These are phyloP conservation scores for Amblyjoppa fuscipennis DNA, from an alignment of 2,888 invertebrate genomes.

Conservation along the genomic window DNA sequence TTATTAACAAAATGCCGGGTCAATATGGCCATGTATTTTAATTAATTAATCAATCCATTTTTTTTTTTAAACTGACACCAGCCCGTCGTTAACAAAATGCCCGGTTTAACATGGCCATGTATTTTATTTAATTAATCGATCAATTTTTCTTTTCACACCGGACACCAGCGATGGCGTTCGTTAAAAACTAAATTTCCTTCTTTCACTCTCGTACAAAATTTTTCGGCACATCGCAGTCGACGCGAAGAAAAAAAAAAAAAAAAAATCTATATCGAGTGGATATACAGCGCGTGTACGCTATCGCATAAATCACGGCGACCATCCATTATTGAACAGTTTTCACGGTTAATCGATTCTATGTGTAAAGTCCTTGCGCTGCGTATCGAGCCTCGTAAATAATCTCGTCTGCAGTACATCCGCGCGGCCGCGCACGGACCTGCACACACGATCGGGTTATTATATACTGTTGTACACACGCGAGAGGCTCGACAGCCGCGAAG, in stretches of 20 bases:
- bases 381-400: constrained; percentile 68
- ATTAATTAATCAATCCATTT: no score
- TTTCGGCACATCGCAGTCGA: not conserved
- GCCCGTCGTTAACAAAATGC: no score
- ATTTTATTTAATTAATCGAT: no score
- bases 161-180: no score
- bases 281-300: not conserved
- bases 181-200: no score
- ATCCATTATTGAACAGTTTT: constrained; percentile 57
- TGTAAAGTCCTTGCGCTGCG: constrained; percentile 62
- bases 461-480: constrained; percentile 35
- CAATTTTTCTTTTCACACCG: no score
- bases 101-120: no score
- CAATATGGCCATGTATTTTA: no score
- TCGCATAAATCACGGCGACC: constrained; percentile 19
- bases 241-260: not conserved
- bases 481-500: constrained; percentile 68
- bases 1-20: no score
- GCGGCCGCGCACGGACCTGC: constrained; percentile 26
- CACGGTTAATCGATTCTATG: constrained; percentile 64
- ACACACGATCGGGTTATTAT: constrained; percentile 23
- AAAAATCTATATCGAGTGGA: not conserved
- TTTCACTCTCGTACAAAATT: not conserved
- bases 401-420: constrained; percentile 61
- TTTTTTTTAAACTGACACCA: no score